Percentiles rank a stretch among this genome's conserved stretches.
These are phyloP conservation scores for Trochalopteron elliotii DNA, from an alignment of 2,113 vertebrate genomes.

Conservation along the genomic window DNA sequence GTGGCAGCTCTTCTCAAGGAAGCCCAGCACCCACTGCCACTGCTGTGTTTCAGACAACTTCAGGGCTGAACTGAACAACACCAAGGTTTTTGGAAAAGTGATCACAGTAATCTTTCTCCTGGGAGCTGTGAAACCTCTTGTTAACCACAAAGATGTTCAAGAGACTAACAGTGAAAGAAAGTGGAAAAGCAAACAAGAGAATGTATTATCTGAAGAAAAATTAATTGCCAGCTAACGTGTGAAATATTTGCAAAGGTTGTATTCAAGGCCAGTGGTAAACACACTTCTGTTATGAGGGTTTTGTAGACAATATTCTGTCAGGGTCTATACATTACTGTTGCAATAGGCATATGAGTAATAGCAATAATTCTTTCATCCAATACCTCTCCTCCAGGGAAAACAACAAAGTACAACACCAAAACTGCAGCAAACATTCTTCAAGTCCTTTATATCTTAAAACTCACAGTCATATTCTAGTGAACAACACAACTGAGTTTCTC, in stretches of 20 bases:
- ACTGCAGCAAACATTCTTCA: neutral
- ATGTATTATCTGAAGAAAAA: fast-evolving
- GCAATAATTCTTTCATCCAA: neutral
- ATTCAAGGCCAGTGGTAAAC: neutral
- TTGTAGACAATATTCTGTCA: neutral
- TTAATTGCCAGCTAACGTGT: neutral
- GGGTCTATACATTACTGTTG: neutral
- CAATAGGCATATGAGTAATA: neutral
- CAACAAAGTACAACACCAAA: neutral
- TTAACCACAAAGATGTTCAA: neutral
- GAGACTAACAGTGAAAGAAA: neutral
- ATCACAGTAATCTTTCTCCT: neutral
- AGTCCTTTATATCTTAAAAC: neutral
- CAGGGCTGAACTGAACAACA: neutral
- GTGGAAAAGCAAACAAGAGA: neutral
- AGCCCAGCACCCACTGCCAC: neutral
- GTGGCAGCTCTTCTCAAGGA: neutral
- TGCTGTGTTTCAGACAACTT: neutral
- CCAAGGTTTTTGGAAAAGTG: neutral
- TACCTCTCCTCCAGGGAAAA: neutral
- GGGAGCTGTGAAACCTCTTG: neutral
- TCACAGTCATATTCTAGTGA: neutral
- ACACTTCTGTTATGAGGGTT: neutral
- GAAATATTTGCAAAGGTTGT: neutral
- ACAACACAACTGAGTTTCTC: neutral